Evolutionary conservation across 2,797 vertebrate genomes (phyloP).

Genomic region (Chiropotes sagulatus): DNA sequence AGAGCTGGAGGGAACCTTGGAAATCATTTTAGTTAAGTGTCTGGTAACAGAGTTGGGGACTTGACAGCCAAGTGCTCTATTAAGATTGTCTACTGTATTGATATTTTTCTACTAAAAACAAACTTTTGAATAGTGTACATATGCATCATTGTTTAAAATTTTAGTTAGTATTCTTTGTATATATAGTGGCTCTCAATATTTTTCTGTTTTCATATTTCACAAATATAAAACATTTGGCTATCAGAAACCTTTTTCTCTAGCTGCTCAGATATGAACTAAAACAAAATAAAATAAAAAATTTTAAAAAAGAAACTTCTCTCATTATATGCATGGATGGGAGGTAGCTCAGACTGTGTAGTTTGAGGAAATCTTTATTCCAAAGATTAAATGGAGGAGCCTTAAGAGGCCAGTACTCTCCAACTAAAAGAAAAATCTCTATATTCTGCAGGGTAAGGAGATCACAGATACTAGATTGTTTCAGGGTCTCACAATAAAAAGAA

Average conservation of each 20-base stretch:
- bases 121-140: neutral
- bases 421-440: neutral
- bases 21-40: neutral
- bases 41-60: neutral
- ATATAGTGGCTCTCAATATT: neutral
- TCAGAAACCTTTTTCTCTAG: neutral
- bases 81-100: neutral
- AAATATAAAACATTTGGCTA: slow-evolving; percentile 1
- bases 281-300: too few relatives aligned
- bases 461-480: slow-evolving; percentile 43
- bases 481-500: neutral
- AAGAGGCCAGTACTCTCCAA: neutral
- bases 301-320: neutral
- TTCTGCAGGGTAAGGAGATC: neutral
- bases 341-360: neutral
- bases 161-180: neutral
- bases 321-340: neutral
- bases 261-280: too few relatives aligned
- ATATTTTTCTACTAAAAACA: neutral
- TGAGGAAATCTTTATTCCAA: neutral
- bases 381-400: neutral
- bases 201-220: slow-evolving; percentile 19
- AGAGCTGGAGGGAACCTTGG: neutral
- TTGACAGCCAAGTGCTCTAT: neutral
- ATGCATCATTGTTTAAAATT: neutral